A percentile compares a stretch with the other conserved stretches of the same genome.
These are phyloP conservation scores for Rostratula benghalensis DNA, from an alignment of 2,113 vertebrate species.

Conservation along the genomic window DNA sequence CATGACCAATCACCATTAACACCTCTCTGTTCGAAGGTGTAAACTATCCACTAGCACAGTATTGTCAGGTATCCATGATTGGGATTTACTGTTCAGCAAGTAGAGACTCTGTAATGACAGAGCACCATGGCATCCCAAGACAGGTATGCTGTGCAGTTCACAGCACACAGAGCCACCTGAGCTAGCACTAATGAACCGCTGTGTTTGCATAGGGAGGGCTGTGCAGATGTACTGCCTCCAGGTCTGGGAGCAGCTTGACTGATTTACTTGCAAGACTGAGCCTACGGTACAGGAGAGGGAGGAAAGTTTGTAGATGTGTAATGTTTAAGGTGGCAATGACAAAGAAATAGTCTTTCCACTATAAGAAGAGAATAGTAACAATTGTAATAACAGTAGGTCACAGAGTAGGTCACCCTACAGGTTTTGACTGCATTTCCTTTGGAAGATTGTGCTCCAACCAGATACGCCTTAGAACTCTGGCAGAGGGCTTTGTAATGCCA, in stretches of 20 bases:
- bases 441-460: neutral
- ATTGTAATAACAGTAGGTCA: neutral
- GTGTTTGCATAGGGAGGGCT: fast-evolving
- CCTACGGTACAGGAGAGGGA: neutral
- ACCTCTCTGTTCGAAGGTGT: neutral
- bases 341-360: neutral
- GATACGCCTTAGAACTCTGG: neutral
- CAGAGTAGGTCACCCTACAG: neutral
- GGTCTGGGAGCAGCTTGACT: neutral
- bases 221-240: neutral
- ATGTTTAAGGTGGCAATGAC: neutral
- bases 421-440: neutral
- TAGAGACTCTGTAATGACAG: neutral
- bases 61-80: fast-evolving
- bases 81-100: neutral
- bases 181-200: neutral
- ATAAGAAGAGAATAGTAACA: neutral
- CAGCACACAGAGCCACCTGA: neutral
- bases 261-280: neutral
- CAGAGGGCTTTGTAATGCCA: neutral
- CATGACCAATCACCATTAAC: neutral
- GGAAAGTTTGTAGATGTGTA: neutral
- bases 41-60: neutral
- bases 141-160: neutral
- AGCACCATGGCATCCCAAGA: neutral